Percentiles rank a stretch among this genome's conserved stretches.
phyloP scores from a whole-genome alignment of 30 jellyfish, hydroid and myxozoan species.

The Chrysaora quinquecirrha region DNA sequence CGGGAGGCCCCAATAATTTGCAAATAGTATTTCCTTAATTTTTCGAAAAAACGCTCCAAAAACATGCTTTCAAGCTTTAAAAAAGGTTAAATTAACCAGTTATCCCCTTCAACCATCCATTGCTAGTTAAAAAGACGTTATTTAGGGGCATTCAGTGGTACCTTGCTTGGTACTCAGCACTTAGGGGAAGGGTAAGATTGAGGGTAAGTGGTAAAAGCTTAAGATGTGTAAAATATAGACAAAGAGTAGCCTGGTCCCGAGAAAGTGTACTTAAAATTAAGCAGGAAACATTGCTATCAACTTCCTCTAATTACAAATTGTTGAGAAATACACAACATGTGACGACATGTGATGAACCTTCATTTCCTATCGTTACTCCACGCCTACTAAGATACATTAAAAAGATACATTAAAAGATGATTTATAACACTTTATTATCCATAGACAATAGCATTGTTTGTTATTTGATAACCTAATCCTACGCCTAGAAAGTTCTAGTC shows the following conservation, averaged over 20 bases:
- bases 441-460: neutral
- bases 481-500: conserved; percentile 3
- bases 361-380: no score
- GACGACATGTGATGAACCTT: no score
- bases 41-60: neutral
- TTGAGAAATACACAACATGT: no score
- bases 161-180: neutral
- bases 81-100: neutral
- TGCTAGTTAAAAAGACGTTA: no score
- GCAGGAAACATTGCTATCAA: conserved; percentile 15
- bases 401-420: no score
- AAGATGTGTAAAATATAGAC: neutral
- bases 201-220: no score
- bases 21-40: neutral
- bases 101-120: conserved; percentile 11
- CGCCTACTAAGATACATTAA: no score
- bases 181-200: no score
- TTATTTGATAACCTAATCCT: neutral
- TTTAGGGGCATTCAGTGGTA: no score
- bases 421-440: neutral
- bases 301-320: conserved; percentile 19
- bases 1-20: conserved; percentile 4
- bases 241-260: conserved; percentile 3
- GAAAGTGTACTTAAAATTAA: neutral
- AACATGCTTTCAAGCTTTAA: neutral